Conservation (phyloP, 2,888 invertebrate species). For the Cheilosia vulpina region DNA sequence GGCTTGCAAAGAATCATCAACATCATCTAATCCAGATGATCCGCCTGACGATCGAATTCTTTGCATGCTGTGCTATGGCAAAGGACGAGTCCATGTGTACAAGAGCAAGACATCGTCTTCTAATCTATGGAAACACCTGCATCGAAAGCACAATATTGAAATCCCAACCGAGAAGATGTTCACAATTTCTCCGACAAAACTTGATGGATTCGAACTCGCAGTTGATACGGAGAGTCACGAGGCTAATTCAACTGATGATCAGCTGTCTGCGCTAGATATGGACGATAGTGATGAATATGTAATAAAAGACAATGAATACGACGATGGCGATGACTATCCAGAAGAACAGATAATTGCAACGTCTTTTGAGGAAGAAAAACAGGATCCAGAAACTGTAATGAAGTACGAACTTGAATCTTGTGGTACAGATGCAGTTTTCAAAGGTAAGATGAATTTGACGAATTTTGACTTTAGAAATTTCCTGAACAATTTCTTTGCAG, state of each 20-base stretch:
- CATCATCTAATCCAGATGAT: conserved; percentile 11
- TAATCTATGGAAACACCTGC: conserved; percentile 73
- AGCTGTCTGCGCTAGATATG: conserved; percentile 27
- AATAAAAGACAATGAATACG: conserved; percentile 29
- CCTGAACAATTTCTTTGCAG: conserved; percentile 12
- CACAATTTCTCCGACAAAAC: conserved; percentile 22
- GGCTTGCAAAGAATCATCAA: conserved; percentile 42
- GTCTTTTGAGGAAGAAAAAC: background rate
- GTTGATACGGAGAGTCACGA: conserved; percentile 19
- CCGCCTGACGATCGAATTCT: conserved; percentile 63
- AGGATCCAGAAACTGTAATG: background rate
- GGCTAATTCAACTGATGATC: conserved; percentile 42
- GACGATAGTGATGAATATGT: conserved; percentile 43
- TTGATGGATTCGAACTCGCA: conserved; percentile 35
- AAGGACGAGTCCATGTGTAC: conserved; percentile 70
- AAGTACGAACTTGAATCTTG: conserved; percentile 31
- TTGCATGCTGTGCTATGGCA: conserved; percentile 68
- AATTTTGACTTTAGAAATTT: background rate
- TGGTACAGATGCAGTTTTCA: background rate
- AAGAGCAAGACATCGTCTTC: conserved; percentile 72
- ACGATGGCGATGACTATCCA: conserved; percentile 7
- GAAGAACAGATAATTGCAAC: conserved; percentile 26
- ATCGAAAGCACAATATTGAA: conserved; percentile 69
- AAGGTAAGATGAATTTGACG: conserved; percentile 1
- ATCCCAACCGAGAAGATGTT: conserved; percentile 67